Percentiles rank a stretch among this genome's conserved stretches.
These are phyloP conservation scores for Clarias fuscus DNA, from an alignment of 2,797 vertebrate genomes.

Conservation along the genomic window DNA sequence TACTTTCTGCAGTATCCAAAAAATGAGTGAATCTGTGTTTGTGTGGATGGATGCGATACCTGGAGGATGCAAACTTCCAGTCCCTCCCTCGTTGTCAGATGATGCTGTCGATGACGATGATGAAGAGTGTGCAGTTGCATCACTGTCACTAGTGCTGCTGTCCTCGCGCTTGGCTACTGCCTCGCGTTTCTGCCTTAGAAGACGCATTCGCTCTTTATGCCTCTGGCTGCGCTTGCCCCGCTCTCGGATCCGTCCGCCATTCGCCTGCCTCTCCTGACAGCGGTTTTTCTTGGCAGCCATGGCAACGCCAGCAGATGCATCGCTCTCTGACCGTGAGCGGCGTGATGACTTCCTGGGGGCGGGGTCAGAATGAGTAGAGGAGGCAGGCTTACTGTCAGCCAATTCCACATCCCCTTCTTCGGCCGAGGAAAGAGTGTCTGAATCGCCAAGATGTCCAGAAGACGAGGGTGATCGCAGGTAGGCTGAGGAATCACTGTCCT, in stretches of 20 bases:
- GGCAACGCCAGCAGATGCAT: slow-evolving; percentile 79
- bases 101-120: slow-evolving; percentile 78
- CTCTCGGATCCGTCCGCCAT: slow-evolving; percentile 85
- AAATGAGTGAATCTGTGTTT: neutral
- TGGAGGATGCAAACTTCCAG: slow-evolving; percentile 97
- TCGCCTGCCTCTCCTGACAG: slow-evolving; percentile 87
- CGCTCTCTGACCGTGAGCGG: slow-evolving; percentile 91
- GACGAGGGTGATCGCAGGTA: slow-evolving; percentile 98
- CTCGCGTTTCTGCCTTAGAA: slow-evolving; percentile 93
- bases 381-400: slow-evolving; percentile 69
- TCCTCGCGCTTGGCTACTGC: slow-evolving; percentile 96
- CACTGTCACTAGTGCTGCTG: slow-evolving; percentile 98
- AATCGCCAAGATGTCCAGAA: slow-evolving; percentile 95
- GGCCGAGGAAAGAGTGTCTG: slow-evolving; percentile 92
- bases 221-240: slow-evolving; percentile 94
- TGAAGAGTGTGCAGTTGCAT: slow-evolving; percentile 94
- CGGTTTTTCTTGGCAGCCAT: slow-evolving; percentile 99
- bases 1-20: neutral
- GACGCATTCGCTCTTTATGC: slow-evolving; percentile 96
- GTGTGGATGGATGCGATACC: slow-evolving; percentile 73
- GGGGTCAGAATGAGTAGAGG: slow-evolving; percentile 61
- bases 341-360: slow-evolving; percentile 90
- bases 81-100: slow-evolving; percentile 87
- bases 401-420: slow-evolving; percentile 76
- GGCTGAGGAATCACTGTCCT: slow-evolving; percentile 96